These are phyloP conservation scores for Calliphora vomitoria DNA, from an alignment of 2,888 invertebrate genomes.

Conservation along the genomic window DNA sequence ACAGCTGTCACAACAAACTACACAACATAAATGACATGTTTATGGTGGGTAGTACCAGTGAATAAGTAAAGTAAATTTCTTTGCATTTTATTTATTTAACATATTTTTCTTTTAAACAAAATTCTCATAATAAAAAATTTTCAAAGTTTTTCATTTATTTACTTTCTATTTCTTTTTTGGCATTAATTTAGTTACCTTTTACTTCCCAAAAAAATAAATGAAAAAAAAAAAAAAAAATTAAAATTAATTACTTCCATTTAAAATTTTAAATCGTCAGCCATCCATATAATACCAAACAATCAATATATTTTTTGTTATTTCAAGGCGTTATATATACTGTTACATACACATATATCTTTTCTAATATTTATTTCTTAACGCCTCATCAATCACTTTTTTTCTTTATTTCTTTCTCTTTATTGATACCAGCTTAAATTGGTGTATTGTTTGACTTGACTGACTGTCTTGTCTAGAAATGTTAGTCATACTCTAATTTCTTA, in stretches of 20 bases:
- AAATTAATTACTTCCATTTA: slow-evolving; percentile 50
- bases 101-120: not conserved
- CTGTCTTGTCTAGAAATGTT: not conserved
- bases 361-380: slow-evolving; percentile 28
- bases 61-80: not conserved
- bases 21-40: no score
- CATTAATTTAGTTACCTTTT: slow-evolving; percentile 10
- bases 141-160: not conserved
- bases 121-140: not conserved
- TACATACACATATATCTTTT: not conserved
- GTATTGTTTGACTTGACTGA: not conserved
- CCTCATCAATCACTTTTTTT: slow-evolving; percentile 60
- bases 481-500: slow-evolving; percentile 57
- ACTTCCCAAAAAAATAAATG: slow-evolving; percentile 24
- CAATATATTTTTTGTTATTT: slow-evolving; percentile 7
- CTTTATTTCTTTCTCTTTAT: slow-evolving; percentile 5
- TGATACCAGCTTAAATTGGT: not conserved
- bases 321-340: slow-evolving; percentile 20
- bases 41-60: not conserved
- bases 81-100: not conserved
- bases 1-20: not conserved
- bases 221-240: not conserved
- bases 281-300: slow-evolving; percentile 12
- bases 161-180: slow-evolving; percentile 32
- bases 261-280: slow-evolving; percentile 42